Conservation (phyloP, 2,797 vertebrate genomes). For the Buceros bicornis region DNA sequence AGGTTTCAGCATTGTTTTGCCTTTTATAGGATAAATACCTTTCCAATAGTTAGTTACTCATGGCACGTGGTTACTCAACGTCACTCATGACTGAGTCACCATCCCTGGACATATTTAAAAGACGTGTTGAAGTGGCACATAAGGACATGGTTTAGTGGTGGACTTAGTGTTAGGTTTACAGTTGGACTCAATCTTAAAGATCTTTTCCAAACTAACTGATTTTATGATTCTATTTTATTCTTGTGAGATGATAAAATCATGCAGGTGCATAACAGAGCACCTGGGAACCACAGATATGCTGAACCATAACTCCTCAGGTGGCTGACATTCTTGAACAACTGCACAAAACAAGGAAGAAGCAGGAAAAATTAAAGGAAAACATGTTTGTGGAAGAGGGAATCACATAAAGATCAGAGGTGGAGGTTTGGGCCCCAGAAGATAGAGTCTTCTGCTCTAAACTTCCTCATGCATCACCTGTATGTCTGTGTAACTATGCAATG, state of each 20-base stretch:
- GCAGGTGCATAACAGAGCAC: neutral
- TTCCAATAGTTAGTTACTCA: neutral
- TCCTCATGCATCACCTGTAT: neutral
- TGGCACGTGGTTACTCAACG: neutral
- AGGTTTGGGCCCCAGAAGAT: neutral
- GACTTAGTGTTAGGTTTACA: neutral
- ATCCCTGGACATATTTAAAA: neutral
- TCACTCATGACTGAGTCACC: neutral
- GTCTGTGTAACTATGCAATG: neutral
- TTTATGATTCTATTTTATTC: neutral
- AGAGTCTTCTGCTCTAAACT: neutral
- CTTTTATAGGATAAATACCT: constrained; percentile 17
- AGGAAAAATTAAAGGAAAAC: neutral
- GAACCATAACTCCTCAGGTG: neutral
- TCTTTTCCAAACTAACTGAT: neutral
- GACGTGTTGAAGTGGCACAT: neutral
- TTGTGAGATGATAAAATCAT: neutral
- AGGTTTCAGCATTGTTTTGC: constrained; percentile 2
- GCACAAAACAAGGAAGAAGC: neutral
- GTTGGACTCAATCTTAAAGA: neutral
- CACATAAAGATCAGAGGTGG: neutral
- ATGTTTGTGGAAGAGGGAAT: neutral
- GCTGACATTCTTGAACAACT: neutral
- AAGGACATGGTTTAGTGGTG: neutral
- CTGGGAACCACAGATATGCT: neutral